A percentile compares a stretch with the other conserved stretches of the same genome.
These are phyloP conservation scores for Meloe dianella DNA, from an alignment of 2,888 invertebrate species.

Conservation along the genomic window DNA sequence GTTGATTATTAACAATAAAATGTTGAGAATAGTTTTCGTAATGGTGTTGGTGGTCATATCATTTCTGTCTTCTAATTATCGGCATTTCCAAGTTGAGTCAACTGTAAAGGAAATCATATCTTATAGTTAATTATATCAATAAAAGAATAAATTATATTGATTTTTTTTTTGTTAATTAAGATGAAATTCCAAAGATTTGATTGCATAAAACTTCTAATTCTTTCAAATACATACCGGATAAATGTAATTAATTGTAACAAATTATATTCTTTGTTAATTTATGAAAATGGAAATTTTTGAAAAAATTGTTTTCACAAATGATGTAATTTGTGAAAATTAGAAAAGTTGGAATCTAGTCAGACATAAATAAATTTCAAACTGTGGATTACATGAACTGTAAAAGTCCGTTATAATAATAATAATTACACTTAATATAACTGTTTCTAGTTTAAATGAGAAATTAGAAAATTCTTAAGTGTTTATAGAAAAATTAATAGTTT, in stretches of 20 bases:
- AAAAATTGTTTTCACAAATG: background rate
- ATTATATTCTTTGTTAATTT: background rate
- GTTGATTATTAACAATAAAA: constrained; percentile 4
- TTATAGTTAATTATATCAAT: background rate
- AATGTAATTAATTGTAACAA: background rate
- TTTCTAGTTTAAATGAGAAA: constrained; percentile 4
- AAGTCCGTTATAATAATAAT: constrained; percentile 5
- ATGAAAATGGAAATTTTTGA: background rate
- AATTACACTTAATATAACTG: constrained; percentile 2
- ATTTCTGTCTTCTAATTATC: constrained; percentile 1
- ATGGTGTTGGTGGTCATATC: background rate
- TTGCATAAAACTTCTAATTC: background rate
- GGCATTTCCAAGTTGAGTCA: background rate
- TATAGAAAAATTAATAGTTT: background rate
- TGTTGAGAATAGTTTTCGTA: background rate
- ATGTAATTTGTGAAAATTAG: background rate
- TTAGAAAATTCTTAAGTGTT: background rate
- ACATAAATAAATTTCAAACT: background rate
- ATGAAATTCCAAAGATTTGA: background rate
- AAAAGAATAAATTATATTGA: background rate
- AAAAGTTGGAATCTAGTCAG: background rate
- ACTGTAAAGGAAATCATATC: constrained; percentile 12
- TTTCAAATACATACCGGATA: background rate
- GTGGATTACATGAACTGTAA: background rate
- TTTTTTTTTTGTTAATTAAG: constrained; percentile 1